Evolutionary conservation across 2,113 vertebrate species (phyloP).

Genomic region (Phoxinus phoxinus): DNA sequence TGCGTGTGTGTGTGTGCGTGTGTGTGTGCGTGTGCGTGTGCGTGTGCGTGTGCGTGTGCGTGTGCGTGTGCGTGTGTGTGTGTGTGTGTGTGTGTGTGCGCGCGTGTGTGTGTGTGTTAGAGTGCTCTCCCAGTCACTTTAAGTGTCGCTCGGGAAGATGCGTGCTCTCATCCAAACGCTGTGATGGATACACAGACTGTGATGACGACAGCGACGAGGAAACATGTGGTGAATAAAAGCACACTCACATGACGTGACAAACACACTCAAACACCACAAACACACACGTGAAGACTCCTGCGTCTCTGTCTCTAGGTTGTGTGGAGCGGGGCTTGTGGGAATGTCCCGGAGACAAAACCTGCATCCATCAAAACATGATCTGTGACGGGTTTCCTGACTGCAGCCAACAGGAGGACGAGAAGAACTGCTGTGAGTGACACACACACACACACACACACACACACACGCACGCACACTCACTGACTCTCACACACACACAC

Average conservation of each 20-base stretch:
- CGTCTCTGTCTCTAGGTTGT: conserved; percentile 79
- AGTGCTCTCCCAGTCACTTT: conserved; percentile 96
- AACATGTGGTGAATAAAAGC: conserved; percentile 84
- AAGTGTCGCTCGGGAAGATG: conserved; percentile 91
- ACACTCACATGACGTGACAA: neutral
- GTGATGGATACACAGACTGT: conserved; percentile 92
- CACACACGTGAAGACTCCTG: neutral
- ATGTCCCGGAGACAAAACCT: conserved; percentile 85
- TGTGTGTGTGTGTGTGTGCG: conserved; percentile 26
- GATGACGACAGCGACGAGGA: conserved; percentile 96
- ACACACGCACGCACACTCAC: neutral
- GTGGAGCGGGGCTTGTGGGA: conserved; percentile 91
- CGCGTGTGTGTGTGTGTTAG: conserved; percentile 67
- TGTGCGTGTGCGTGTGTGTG: conserved; percentile 10
- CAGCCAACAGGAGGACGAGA: conserved; percentile 87
- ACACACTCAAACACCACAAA: neutral
- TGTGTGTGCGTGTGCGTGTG: conserved; percentile 23
- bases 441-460: neutral
- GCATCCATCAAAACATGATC: conserved; percentile 86
- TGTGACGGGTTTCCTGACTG: conserved; percentile 98
- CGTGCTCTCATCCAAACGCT: conserved; percentile 87
- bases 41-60: too few relatives aligned
- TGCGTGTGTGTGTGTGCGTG: conserved; percentile 34
- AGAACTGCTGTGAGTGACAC: conserved; percentile 88
- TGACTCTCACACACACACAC: too few relatives aligned